These are phyloP conservation scores for Orcinus orca DNA, from an alignment of 2,113 vertebrate species.

Conservation along the genomic window DNA sequence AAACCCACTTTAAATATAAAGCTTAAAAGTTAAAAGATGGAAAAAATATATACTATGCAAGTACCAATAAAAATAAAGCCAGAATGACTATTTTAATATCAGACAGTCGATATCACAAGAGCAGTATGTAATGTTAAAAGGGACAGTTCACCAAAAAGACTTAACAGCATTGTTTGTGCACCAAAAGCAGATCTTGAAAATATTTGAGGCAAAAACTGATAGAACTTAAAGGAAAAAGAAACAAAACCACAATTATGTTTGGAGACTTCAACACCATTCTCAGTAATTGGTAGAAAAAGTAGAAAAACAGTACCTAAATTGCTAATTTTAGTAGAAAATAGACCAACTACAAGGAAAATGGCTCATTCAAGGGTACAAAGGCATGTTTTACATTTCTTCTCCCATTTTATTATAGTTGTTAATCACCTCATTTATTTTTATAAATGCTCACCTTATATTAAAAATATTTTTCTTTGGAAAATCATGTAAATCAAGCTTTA, in stretches of 20 bases:
- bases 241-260: neutral
- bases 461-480: neutral
- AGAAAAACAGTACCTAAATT: neutral
- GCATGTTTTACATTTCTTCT: neutral
- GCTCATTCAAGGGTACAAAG: neutral
- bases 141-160: neutral
- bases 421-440: neutral
- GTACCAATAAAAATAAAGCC: neutral
- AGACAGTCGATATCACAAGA: neutral
- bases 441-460: neutral
- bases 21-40: neutral
- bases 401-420: neutral
- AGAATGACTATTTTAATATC: neutral
- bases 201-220: neutral
- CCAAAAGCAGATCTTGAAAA: neutral
- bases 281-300: neutral
- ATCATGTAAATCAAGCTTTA: neutral
- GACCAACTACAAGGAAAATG: neutral
- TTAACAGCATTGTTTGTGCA: neutral
- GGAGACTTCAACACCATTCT: neutral
- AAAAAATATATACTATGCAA: neutral
- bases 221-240: neutral
- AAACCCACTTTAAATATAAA: neutral
- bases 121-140: neutral
- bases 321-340: neutral